Conservation (phyloP, 2,888 invertebrate species). For the Onthophagus sagittarius region DNA sequence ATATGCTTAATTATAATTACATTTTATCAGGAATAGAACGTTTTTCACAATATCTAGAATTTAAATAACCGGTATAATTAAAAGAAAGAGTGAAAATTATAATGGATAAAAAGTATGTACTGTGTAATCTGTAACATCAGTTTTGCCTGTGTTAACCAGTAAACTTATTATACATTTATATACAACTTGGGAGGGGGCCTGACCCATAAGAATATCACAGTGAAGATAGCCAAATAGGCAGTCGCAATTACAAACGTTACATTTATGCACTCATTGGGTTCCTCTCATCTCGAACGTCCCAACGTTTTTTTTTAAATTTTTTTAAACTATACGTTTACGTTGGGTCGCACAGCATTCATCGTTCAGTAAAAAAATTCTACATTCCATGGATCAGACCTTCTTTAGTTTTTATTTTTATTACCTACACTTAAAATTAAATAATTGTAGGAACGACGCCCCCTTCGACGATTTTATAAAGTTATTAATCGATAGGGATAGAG, state of each 20-base stretch:
- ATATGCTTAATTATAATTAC: slow-evolving; percentile 14
- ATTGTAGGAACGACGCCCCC: slow-evolving; percentile 35
- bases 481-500: neutral
- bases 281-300: slow-evolving; percentile 15
- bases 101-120: neutral
- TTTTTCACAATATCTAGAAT: slow-evolving; percentile 13
- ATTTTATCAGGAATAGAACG: slow-evolving; percentile 23
- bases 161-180: slow-evolving; percentile 22
- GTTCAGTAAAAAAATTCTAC: slow-evolving; percentile 40
- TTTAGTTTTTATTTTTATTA: slow-evolving; percentile 26
- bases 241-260: slow-evolving; percentile 28
- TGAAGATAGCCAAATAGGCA: slow-evolving; percentile 39
- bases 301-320: neutral
- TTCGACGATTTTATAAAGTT: neutral
- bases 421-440: slow-evolving; percentile 41
- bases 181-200: slow-evolving; percentile 38
- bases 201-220: slow-evolving; percentile 53
- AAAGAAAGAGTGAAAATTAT: no score
- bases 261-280: neutral
- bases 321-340: slow-evolving; percentile 20
- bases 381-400: slow-evolving; percentile 49
- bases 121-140: slow-evolving; percentile 16
- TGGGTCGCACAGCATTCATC: slow-evolving; percentile 31
- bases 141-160: slow-evolving; percentile 28
- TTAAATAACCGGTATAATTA: neutral